Evolutionary conservation across 2,797 vertebrate species (phyloP).

Genomic region (Argya squamiceps): DNA sequence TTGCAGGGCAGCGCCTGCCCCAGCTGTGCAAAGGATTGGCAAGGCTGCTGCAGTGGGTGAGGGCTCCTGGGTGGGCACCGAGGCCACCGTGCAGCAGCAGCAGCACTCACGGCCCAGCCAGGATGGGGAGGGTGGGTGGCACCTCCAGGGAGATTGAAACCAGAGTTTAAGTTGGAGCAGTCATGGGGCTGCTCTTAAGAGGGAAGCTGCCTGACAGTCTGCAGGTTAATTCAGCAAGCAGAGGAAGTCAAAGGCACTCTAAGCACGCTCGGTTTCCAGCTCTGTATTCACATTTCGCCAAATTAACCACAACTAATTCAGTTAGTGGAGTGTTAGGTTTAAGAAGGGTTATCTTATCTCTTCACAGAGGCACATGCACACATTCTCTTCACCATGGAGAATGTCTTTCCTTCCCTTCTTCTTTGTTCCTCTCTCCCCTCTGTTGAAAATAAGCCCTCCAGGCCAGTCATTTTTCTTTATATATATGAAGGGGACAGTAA

Average conservation of each 20-base stretch:
- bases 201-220: neutral
- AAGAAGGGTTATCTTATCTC: neutral
- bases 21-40: neutral
- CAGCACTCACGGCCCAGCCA: rapidly evolving
- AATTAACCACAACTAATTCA: neutral
- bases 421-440: neutral
- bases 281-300: neutral
- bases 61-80: rapidly evolving
- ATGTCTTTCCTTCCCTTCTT: neutral
- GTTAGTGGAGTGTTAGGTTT: neutral
- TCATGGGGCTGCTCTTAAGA: neutral
- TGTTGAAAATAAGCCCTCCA: neutral
- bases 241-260: neutral
- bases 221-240: neutral
- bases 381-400: neutral
- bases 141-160: neutral
- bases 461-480: neutral
- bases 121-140: neutral
- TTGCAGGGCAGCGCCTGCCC: neutral
- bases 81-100: neutral
- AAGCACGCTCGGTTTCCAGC: neutral
- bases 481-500: neutral
- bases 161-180: neutral
- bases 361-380: neutral
- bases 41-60: neutral